These are phyloP conservation scores for Thalassarche chlororhynchos DNA, from an alignment of 2,113 vertebrate genomes.

Conservation along the genomic window DNA sequence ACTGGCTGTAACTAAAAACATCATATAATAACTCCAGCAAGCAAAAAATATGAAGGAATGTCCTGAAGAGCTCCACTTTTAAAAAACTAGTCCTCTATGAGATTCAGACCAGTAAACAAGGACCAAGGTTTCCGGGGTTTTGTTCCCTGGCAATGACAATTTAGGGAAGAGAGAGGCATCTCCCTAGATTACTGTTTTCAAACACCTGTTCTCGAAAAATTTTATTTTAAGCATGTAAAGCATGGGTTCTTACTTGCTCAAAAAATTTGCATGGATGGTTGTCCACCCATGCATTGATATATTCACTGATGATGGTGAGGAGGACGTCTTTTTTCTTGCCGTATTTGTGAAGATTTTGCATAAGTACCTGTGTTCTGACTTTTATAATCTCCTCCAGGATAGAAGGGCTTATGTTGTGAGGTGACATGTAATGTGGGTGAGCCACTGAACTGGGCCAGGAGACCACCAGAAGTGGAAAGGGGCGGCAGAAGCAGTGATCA, in stretches of 20 bases:
- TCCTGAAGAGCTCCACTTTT: neutral
- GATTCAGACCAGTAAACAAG: neutral
- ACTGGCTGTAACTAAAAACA: neutral
- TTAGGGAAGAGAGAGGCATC: neutral
- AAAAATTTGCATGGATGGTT: neutral
- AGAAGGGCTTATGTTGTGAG: neutral
- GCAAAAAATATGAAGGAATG: neutral
- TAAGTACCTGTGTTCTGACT: neutral
- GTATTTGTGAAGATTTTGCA: neutral
- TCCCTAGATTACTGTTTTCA: neutral
- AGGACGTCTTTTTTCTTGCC: neutral
- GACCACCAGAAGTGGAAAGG: neutral
- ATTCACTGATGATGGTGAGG: neutral
- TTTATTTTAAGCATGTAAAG: neutral
- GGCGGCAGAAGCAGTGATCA: accelerated
- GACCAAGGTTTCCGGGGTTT: neutral
- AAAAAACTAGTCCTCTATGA: neutral
- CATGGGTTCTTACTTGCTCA: neutral
- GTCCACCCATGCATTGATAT: neutral
- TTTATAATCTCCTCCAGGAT: neutral
- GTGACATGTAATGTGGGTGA: neutral
- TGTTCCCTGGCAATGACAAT: neutral
- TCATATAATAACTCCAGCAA: neutral
- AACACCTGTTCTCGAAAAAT: neutral
- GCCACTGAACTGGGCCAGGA: neutral